A percentile compares a stretch with the other conserved stretches of the same genome.
Evolutionary conservation across 2,888 invertebrate species (phyloP).

Genomic region (Schrankia costaestrigalis): DNA sequence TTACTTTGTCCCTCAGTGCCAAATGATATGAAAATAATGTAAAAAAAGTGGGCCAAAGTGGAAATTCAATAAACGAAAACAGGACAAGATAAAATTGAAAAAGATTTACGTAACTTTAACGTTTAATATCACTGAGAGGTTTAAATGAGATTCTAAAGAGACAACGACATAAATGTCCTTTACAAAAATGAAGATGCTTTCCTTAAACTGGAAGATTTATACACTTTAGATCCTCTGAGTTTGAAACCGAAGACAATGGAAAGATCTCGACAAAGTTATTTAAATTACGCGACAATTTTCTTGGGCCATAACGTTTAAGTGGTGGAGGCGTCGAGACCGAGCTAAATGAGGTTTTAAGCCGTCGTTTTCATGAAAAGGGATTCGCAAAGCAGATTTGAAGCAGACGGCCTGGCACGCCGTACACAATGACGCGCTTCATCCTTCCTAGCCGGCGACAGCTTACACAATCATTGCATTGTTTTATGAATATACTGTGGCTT

Average conservation of each 20-base stretch:
- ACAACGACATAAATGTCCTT: constrained; percentile 38
- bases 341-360: constrained; percentile 77
- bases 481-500: constrained; percentile 61
- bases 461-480: constrained; percentile 68
- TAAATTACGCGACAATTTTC: constrained; percentile 77
- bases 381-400: constrained; percentile 70
- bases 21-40: constrained; percentile 4
- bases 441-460: constrained; percentile 34
- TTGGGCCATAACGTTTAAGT: constrained; percentile 66
- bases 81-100: constrained; percentile 14
- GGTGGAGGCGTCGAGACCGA: constrained; percentile 60
- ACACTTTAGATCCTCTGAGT: constrained; percentile 49
- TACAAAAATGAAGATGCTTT: constrained; percentile 50
- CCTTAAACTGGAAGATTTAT: constrained; percentile 55
- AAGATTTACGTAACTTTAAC: constrained; percentile 29
- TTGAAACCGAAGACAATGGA: constrained; percentile 59
- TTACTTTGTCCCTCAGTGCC: too few relatives aligned
- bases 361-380: constrained; percentile 63
- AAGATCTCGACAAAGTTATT: constrained; percentile 66
- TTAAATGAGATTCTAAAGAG: constrained; percentile 27
- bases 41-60: constrained; percentile 5
- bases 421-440: constrained; percentile 61
- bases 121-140: constrained; percentile 37
- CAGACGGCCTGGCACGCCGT: constrained; percentile 45
- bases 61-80: constrained; percentile 35